Base-by-base conservation (phyloP, 2,113 vertebrate genomes). In the Serinus canaria region DNA sequence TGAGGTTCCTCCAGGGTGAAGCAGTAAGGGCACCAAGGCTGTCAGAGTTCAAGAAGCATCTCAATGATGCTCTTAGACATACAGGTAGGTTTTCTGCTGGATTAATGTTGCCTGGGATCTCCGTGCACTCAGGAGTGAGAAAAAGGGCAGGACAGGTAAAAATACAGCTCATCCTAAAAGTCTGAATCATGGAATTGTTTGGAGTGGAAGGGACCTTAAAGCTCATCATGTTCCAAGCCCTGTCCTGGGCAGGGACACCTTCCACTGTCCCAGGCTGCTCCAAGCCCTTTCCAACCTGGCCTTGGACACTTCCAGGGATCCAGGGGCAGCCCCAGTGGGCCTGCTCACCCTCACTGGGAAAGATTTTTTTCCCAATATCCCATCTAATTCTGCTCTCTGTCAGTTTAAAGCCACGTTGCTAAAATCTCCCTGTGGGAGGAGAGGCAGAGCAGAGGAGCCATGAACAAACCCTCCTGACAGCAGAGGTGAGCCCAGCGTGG, bases 191-290 rank as follows among this genome's bases (percentile, higher is more conserved):
- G 7, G 72, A 63, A 56, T 50, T 35, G 56, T 44, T 63, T 63
- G 49, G 31, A 35, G 43, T 11, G 35, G 43, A 56, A 70, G 31
- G 9, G 31, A 63, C 5, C 15, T 37, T 1, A 43, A 63, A 63
- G n/a, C 0, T 11, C 69, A 44, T 16, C 8, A 1, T 0, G 0
- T 43, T 7, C 47, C 21, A 35, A 3, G 1, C 8, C 17, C 3
- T 62, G 79, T 21, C 21, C 15, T 13, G 31, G 44, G 6, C 41
- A 89, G 62, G 21, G 35, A 49, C 63, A 69, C 25, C 31, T 63
- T 23, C 31, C 55, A 55, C 47, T 3, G 0, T 0, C 7, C 35
- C 72, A 69, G n/a, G 8, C 0, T 49, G 72, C 13, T 90, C 49
- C 47, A 8, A 76, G 4, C 13, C 39, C 13, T 0, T 0, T 23